Evolutionary conservation across 2,113 vertebrate genomes (phyloP).

Genomic region (Otocyon megalotis): DNA sequence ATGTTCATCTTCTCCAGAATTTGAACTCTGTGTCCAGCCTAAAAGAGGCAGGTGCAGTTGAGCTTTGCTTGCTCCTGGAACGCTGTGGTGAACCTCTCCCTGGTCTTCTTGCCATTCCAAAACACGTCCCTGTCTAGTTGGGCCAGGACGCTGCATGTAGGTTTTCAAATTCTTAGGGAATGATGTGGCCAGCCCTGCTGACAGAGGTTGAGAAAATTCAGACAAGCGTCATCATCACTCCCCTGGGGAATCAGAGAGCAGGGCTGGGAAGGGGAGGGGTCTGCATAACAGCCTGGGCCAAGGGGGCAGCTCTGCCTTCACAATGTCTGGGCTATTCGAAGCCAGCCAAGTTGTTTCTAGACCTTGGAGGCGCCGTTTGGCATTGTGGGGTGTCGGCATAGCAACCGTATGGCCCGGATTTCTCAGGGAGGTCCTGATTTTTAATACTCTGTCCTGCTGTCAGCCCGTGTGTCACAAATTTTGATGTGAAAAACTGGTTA

Average conservation of each 20-base stretch:
- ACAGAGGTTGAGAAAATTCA: constrained; percentile 73
- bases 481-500: constrained; percentile 42
- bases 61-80: background rate
- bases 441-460: constrained; percentile 61
- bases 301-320: constrained; percentile 41
- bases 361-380: constrained; percentile 56
- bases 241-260: constrained; percentile 53
- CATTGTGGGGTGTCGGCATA: constrained; percentile 61
- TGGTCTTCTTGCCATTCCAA: background rate
- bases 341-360: constrained; percentile 67
- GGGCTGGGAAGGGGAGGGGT: constrained; percentile 65
- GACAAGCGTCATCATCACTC: constrained; percentile 59
- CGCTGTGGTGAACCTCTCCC: constrained; percentile 3
- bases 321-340: background rate
- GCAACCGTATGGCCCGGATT: constrained; percentile 57
- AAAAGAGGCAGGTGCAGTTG: constrained; percentile 43
- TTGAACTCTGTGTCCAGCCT: constrained; percentile 9
- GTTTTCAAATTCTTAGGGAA: constrained; percentile 69
- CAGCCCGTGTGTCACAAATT: constrained; percentile 63
- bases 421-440: constrained; percentile 57
- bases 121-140: constrained; percentile 19
- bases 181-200: constrained; percentile 68
- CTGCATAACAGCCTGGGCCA: background rate
- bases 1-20: background rate
- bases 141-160: background rate